Conservation (phyloP, 2,113 vertebrate genomes). For the Poecilia latipinna region DNA sequence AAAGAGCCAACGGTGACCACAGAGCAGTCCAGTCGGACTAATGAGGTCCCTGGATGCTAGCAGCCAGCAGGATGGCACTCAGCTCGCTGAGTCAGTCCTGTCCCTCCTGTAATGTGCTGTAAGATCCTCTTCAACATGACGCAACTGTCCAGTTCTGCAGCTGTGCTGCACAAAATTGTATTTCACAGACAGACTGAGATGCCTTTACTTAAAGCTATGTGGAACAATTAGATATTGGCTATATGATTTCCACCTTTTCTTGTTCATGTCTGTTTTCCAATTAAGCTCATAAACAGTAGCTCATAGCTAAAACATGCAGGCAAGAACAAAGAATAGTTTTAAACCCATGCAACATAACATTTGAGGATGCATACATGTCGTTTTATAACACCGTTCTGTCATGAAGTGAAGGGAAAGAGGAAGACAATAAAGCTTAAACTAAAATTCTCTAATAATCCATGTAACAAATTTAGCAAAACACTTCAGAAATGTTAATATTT, state of each 20-base stretch:
- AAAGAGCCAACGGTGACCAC: slow-evolving; percentile 47
- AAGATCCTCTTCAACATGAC: slow-evolving; percentile 55
- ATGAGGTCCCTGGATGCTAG: slow-evolving; percentile 60
- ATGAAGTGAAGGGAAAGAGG: background rate
- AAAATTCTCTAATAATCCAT: background rate
- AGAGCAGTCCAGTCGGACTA: slow-evolving; percentile 37
- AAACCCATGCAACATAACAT: background rate
- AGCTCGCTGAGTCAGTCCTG: slow-evolving; percentile 38
- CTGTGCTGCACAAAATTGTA: background rate
- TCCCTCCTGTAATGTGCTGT: slow-evolving; percentile 49
- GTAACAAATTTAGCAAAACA: background rate
- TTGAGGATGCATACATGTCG: background rate
- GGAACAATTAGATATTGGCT: background rate
- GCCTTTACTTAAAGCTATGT: background rate
- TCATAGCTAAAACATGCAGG: background rate
- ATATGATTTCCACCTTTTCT: background rate
- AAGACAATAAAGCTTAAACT: background rate
- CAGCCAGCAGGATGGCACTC: slow-evolving; percentile 26
- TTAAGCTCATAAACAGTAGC: background rate
- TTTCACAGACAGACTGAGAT: background rate
- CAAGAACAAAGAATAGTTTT: background rate
- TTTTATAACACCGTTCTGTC: background rate
- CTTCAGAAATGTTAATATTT: background rate
- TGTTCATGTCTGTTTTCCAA: background rate
- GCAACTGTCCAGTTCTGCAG: slow-evolving; percentile 44